Base-by-base conservation (phyloP, 2,888 invertebrate species). In the Aphodius granarius region DNA sequence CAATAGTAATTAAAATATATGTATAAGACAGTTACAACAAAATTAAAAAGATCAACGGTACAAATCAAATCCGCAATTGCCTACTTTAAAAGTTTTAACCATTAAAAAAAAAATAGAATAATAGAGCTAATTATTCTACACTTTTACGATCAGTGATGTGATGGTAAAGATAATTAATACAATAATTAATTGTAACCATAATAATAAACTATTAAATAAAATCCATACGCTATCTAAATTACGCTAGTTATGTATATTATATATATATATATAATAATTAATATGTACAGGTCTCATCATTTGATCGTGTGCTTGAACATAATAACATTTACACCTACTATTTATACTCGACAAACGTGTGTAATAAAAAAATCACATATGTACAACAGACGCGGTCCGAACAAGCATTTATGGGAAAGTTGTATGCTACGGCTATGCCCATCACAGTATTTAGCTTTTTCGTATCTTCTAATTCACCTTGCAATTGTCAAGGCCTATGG, bases 401-500 rank as follows among this genome's bases (percentile, higher is more conserved):
- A 82, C 83, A 85, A 85, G 84, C 85, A 81, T 84, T 83, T 83
- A 84, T 84, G 85, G 85, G 85, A 85, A 85, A 85, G 82, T 85
- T 84, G 83, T 85, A 83, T 83, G 83, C 86, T 86, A 86, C 84
- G 83, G 83, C 86, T 86, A 87, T 83, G 85, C 85, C 86, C 87
- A 87, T 87, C 87, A 87, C 87, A 87, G 87, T 86, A 85, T 85
- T 85, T 85, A 85, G 85, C 84, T 86, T 86, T 84, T 84, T 85
- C 76, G 76, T 78, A 81, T 87, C 85, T 86, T 87, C 88, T 88
- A 88, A 85, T 87, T 84, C 85, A 85, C 89, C 88, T 89, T 89
- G 89, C 90, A 91, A 91, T 90, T 91, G 92, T 93, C 93, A 93
- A 92, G 93, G 92, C 91, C 92, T 92, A 89, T 93, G 93, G 90